These are phyloP conservation scores for Oophaga pumilio DNA, from an alignment of 2,113 vertebrate species.

Conservation along the genomic window DNA sequence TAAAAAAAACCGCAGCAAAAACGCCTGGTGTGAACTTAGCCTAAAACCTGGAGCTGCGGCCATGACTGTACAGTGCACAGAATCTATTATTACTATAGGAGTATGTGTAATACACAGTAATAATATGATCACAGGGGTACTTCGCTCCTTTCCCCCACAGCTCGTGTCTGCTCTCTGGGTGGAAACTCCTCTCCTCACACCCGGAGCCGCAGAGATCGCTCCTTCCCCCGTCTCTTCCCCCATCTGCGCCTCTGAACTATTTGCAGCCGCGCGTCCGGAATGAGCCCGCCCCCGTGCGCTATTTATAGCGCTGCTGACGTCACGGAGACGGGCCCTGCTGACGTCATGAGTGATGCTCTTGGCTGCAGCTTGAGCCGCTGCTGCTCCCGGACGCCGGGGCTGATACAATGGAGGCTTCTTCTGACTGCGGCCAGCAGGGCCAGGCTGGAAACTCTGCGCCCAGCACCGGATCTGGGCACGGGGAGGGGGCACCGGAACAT, in stretches of 20 bases:
- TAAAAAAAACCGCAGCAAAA: too few relatives aligned
- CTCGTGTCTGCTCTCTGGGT: not conserved
- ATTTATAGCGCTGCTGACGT: constrained; percentile 66
- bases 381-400: constrained; percentile 49
- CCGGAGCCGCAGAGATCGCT: not conserved
- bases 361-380: constrained; percentile 62
- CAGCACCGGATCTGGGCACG: constrained; percentile 12
- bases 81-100: too few relatives aligned
- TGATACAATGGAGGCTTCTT: constrained; percentile 60
- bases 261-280: not conserved
- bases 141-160: too few relatives aligned
- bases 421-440: constrained; percentile 14
- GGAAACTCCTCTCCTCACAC: constrained; percentile 13
- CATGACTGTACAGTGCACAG: too few relatives aligned
- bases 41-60: too few relatives aligned
- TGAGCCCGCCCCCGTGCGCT: constrained; percentile 34
- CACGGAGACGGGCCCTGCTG: constrained; percentile 70
- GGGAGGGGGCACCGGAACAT: not conserved
- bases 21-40: too few relatives aligned
- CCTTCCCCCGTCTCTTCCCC: not conserved
- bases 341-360: constrained; percentile 71
- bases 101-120: not conserved
- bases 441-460: constrained; percentile 27
- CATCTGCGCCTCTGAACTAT: constrained; percentile 34
- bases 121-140: not conserved